A percentile compares a stretch with the other conserved stretches of the same genome.
Conservation (phyloP, 2,113 vertebrate species). For the Clarias gariepinus region DNA sequence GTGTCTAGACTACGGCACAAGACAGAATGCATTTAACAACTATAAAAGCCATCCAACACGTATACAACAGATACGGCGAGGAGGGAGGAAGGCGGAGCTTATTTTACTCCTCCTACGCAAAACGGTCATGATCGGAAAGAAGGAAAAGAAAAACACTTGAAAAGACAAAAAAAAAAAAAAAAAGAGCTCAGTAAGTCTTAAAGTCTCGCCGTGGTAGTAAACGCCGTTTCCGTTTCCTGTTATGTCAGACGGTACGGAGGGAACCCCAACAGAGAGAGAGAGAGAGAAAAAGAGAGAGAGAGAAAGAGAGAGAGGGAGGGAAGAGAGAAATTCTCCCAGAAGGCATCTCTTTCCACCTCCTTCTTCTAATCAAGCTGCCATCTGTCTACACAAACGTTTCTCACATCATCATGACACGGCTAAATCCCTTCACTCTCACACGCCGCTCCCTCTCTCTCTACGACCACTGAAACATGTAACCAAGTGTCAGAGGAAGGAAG, state of each 20-base stretch:
- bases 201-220: not conserved
- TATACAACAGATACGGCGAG: too few relatives aligned
- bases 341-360: slow-evolving; percentile 22
- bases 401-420: slow-evolving; percentile 39
- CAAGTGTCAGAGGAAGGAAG: not conserved
- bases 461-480: not conserved
- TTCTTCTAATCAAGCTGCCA: slow-evolving; percentile 34
- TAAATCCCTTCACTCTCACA: slow-evolving; percentile 5
- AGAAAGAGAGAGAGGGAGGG: not conserved
- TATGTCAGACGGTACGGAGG: not conserved
- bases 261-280: not conserved
- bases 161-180: not conserved
- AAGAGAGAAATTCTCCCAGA: slow-evolving; percentile 19
- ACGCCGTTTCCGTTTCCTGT: slow-evolving; percentile 14
- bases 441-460: not conserved
- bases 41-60: not conserved
- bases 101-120: not conserved
- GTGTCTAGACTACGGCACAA: slow-evolving; percentile 46
- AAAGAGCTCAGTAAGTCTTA: not conserved
- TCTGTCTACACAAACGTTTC: slow-evolving; percentile 46
- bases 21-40: not conserved
- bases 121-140: not conserved
- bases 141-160: not conserved
- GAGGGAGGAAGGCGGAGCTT: not conserved
- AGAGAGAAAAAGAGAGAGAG: not conserved